Evolutionary conservation across 1,140 invertebrate species (phyloP), one percentile per base, ranked within the genome.

Genomic region (Pantala flavescens): DNA sequence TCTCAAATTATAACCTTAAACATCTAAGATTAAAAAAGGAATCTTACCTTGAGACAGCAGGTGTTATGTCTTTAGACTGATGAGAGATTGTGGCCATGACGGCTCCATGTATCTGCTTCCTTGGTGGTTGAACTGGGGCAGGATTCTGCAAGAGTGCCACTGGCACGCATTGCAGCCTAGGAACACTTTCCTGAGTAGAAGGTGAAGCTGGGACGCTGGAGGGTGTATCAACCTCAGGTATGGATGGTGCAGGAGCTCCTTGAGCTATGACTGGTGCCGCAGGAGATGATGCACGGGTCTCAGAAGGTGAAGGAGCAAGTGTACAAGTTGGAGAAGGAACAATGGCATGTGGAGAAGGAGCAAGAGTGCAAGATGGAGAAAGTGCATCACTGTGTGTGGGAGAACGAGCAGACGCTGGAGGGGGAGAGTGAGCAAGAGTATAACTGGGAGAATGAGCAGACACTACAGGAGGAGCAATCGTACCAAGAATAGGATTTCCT

Each of bases 251-350:
- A 28, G 72, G 0, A 71, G 74, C 23, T 75, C 78, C 49, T 78
- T 75, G 36, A 55, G 77, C n/a, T 72, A 76, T 73, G n/a, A 36
- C 73, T 74, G 71, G 73, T 79, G 71, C 24, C 71, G 74, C 78
- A 76, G 74, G 76, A 74, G 71, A 72, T 79, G 71, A 24, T 72
- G 74, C 78, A 76, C 73, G 76, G 28, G 75, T 81, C 81, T 23
- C 77, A 73, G 77, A 49, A 55, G 81, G 80, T 55, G 81, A 82
- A 9, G 78, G 76, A 9, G 78, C 74, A 23, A 70, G 43, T 43
- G 71, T 70, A 72, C 23, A 75, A 21, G 49, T 63, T 16, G 49
- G 49, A 5, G 49, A 63, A 21, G 49, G 49, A 19, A 12, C 49
- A 63, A 19, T 3, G n/a, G 49, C 5, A 12, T 12, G 49, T 7